A percentile compares a stretch with the other conserved stretches of the same genome.
Conservation (phyloP, 2,113 vertebrate species). For the Sciurus niger region DNA sequence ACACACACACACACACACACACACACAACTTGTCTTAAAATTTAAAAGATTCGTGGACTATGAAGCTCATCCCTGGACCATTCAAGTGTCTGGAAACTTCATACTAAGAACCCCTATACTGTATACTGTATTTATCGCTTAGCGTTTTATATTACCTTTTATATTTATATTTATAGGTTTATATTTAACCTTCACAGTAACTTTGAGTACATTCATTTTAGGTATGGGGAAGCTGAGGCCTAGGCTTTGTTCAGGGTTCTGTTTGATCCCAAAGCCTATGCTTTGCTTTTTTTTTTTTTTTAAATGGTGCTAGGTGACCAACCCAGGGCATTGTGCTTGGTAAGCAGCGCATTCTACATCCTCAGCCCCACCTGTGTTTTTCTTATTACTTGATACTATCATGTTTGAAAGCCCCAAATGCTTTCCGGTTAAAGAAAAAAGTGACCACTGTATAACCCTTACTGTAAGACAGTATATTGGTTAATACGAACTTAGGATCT, state of each 20-base stretch:
- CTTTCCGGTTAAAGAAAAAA: background rate
- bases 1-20: background rate
- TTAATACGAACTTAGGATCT: background rate
- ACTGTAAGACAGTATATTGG: background rate
- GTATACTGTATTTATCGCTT: background rate
- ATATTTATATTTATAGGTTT: no score
- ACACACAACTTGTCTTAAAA: background rate
- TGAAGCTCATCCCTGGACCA: background rate
- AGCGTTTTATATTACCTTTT: background rate
- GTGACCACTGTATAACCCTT: background rate
- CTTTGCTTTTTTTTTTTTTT: background rate
- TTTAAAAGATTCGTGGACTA: background rate
- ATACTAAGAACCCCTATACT: background rate
- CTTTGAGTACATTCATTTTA: background rate
- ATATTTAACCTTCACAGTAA: constrained; percentile 29
- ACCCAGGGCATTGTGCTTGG: background rate
- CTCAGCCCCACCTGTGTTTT: background rate
- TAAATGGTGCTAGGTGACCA: background rate
- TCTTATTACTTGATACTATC: background rate
- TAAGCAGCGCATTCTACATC: background rate
- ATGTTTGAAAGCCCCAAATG: constrained; percentile 17
- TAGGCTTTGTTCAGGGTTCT: background rate
- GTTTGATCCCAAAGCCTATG: background rate
- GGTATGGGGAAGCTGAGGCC: background rate
- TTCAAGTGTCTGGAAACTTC: background rate